phyloP scores from a whole-genome alignment of 2,797 vertebrate species.

The Nyctibius grandis region DNA sequence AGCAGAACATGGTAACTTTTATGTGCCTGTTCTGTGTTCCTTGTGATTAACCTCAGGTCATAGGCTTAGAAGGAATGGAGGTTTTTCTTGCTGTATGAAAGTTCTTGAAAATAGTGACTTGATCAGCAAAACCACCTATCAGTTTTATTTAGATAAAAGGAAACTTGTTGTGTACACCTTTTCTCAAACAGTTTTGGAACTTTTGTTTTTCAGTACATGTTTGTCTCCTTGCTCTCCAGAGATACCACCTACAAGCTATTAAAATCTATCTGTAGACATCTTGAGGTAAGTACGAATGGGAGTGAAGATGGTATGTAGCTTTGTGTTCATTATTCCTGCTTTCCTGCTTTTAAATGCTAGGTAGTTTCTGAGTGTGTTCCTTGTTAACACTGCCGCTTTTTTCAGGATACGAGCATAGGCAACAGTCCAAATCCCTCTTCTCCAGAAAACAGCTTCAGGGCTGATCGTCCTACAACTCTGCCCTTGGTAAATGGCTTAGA shows the following conservation, averaged over 20 bases:
- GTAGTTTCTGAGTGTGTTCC: not conserved
- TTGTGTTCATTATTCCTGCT: not conserved
- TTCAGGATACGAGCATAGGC: conserved; percentile 81
- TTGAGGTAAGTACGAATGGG: conserved; percentile 78
- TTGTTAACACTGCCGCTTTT: not conserved
- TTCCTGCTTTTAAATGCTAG: not conserved
- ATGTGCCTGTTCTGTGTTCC: not conserved
- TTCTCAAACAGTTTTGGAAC: not conserved
- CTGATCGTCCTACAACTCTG: conserved; percentile 76
- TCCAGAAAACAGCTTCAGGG: conserved; percentile 78
- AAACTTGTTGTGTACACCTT: not conserved
- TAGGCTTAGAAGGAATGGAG: not conserved
- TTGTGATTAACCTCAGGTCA: not conserved
- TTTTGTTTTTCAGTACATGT: conserved; percentile 86
- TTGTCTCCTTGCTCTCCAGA: conserved; percentile 92
- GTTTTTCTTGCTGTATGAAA: not conserved
- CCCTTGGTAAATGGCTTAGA: conserved; percentile 76
- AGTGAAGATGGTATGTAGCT: not conserved
- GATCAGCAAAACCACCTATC: not conserved
- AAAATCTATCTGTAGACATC: conserved; percentile 86
- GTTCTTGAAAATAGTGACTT: not conserved
- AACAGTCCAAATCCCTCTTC: conserved; percentile 83
- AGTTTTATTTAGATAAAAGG: not conserved
- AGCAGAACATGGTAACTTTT: not conserved
- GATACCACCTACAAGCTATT: conserved; percentile 93